Conservation (phyloP, 1,140 invertebrate species). For the Drosophila biarmipes region DNA sequence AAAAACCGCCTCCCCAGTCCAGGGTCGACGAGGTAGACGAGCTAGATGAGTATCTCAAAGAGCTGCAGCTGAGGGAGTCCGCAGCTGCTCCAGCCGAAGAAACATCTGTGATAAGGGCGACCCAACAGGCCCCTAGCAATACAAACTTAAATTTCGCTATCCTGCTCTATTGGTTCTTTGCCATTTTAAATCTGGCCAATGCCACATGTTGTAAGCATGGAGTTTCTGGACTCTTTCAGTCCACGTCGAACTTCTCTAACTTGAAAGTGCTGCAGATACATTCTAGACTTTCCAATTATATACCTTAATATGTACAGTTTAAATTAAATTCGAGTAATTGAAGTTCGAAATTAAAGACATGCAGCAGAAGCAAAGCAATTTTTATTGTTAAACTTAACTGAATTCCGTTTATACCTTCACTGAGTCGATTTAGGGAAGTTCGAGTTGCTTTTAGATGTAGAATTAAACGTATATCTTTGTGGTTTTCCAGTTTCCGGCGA, state of each 20-base stretch:
- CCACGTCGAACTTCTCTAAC: constrained; percentile 33
- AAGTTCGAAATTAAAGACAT: background rate
- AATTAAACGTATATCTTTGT: constrained; percentile 1
- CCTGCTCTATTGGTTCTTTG: constrained; percentile 83
- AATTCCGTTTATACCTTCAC: background rate
- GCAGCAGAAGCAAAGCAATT: background rate
- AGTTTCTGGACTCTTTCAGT: constrained; percentile 10
- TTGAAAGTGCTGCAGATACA: constrained; percentile 5
- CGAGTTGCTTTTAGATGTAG: background rate
- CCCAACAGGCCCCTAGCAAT: constrained; percentile 21
- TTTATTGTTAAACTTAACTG: background rate
- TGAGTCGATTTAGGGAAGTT: constrained; percentile 38
- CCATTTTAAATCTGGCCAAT: constrained; percentile 82
- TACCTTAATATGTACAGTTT: too few relatives aligned
- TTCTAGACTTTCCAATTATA: background rate
- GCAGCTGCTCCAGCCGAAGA: constrained; percentile 1
- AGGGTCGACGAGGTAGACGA: constrained; percentile 69
- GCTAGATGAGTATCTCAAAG: constrained; percentile 81
- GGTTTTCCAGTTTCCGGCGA: constrained; percentile 85
- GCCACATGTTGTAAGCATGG: constrained; percentile 81
- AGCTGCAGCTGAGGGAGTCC: constrained; percentile 70
- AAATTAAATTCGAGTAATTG: background rate
- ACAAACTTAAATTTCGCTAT: constrained; percentile 64
- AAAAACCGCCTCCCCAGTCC: constrained; percentile 9
- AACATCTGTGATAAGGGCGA: constrained; percentile 48